phyloP scores from a whole-genome alignment of 2,888 invertebrate species.

The Pachliopta kotzebuea region DNA sequence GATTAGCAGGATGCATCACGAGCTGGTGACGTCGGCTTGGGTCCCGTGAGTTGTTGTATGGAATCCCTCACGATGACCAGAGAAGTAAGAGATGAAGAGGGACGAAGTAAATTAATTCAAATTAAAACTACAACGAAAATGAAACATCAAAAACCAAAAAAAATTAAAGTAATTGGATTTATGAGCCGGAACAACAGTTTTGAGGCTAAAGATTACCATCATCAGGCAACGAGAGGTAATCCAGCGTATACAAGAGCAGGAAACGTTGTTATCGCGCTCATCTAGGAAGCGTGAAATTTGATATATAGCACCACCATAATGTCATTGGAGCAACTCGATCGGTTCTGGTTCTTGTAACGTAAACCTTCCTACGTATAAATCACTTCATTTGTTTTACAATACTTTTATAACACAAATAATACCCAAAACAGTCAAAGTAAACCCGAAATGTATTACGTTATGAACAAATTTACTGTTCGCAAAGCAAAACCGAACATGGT shows the following conservation, averaged over 20 bases:
- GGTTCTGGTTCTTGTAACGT: conserved; percentile 44
- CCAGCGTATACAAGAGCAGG: conserved; percentile 21
- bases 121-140: too few species aligned
- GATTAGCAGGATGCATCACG: too few species aligned
- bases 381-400: not conserved
- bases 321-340: conserved; percentile 31
- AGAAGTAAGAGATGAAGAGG: too few species aligned
- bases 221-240: conserved; percentile 16
- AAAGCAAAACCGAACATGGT: conserved; percentile 36
- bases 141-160: too few species aligned
- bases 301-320: conserved; percentile 25
- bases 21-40: too few species aligned
- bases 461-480: conserved; percentile 22
- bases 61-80: too few species aligned
- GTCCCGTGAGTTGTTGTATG: too few species aligned
- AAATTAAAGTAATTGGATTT: conserved; percentile 7
- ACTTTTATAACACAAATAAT: not conserved
- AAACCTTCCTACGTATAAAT: conserved; percentile 29
- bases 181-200: conserved; percentile 14
- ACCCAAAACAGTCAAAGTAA: not conserved
- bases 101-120: too few species aligned
- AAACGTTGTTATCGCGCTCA: conserved; percentile 25
- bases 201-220: conserved; percentile 24
- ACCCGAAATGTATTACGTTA: conserved; percentile 30
- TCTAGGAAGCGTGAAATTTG: conserved; percentile 30